These are phyloP conservation scores for Semibalanus balanoides DNA, from an alignment of 1,140 invertebrate genomes.

Conservation along the genomic window DNA sequence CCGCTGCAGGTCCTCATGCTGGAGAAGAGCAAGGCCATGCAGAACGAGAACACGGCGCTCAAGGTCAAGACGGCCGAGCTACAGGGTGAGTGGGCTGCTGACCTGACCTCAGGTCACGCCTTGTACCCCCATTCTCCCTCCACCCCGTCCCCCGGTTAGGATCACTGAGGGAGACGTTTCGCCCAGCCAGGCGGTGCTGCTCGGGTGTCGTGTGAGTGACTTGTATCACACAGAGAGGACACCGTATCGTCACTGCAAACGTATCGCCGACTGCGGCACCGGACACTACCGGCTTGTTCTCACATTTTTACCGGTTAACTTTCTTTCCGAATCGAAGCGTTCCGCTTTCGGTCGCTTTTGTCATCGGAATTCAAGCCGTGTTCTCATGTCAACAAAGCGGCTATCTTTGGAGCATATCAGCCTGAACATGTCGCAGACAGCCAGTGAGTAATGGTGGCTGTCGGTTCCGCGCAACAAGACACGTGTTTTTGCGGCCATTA, in stretches of 20 bases:
- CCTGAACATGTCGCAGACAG: not conserved
- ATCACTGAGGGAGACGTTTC: no score
- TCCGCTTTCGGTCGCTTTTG: not conserved
- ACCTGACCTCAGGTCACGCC: constrained; percentile 13
- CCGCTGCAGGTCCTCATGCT: constrained; percentile 58
- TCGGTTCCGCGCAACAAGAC: not conserved
- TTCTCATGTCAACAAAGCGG: not conserved
- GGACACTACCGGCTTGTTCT: no score
- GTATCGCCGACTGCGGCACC: no score
- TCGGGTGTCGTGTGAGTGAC: not conserved
- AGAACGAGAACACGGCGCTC: constrained; percentile 36
- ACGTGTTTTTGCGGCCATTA: not conserved
- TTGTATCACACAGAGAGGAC: not conserved
- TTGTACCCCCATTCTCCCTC: not conserved
- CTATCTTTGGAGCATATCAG: not conserved
- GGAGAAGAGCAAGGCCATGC: constrained; percentile 57
- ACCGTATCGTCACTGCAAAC: no score
- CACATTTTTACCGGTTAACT: no score
- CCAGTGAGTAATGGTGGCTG: not conserved
- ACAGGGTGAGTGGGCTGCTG: constrained; percentile 26
- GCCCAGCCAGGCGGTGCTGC: no score
- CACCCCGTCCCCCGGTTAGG: constrained; percentile 10
- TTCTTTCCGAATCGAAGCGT: not conserved
- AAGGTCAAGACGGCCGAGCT: constrained; percentile 27
- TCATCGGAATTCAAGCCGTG: not conserved